phyloP scores from a whole-genome alignment of 2,888 invertebrate species.

The Priocnemis perturbator region DNA sequence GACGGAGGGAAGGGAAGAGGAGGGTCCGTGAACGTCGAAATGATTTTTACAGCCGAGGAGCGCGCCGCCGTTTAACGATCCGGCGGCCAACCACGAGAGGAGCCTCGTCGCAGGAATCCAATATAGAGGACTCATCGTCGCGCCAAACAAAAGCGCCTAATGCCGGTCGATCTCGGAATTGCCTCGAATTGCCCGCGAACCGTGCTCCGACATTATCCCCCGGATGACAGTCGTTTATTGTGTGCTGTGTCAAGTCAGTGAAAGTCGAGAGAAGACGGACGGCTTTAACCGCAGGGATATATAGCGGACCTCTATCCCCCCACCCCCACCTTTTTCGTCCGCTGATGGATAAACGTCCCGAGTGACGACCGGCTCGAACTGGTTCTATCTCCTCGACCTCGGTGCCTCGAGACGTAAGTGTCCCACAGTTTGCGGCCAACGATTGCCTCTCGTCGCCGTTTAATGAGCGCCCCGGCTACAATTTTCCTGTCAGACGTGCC shows the following conservation, averaged over 20 bases:
- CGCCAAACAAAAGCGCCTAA: no score
- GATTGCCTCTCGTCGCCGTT: no score
- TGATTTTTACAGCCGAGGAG: conserved; percentile 41
- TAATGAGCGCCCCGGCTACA: conserved; percentile 1
- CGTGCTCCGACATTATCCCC: no score
- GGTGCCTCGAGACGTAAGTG: conserved; percentile 46
- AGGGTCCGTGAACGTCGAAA: conserved; percentile 22
- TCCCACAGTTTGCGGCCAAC: conserved; percentile 8
- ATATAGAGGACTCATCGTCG: no score
- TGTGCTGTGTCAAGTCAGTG: conserved; percentile 64
- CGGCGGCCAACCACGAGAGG: conserved; percentile 10
- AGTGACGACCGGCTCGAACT: conserved; percentile 52
- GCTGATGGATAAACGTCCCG: conserved; percentile 53
- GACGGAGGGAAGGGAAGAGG: background rate
- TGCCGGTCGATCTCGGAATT: no score
- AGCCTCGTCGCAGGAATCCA: background rate
- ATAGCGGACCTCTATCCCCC: conserved; percentile 3
- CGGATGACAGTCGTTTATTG: conserved; percentile 27
- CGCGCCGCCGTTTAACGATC: conserved; percentile 16
- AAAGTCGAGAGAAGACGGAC: conserved; percentile 54
- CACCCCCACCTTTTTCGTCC: conserved; percentile 15
- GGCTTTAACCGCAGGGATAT: conserved; percentile 25
- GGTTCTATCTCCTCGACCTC: conserved; percentile 40
- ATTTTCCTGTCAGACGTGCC: conserved; percentile 25
- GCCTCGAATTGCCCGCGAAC: no score